A percentile compares a stretch with the other conserved stretches of the same genome.
Conservation (phyloP, 2,888 invertebrate genomes). For the Morpho helenor region DNA sequence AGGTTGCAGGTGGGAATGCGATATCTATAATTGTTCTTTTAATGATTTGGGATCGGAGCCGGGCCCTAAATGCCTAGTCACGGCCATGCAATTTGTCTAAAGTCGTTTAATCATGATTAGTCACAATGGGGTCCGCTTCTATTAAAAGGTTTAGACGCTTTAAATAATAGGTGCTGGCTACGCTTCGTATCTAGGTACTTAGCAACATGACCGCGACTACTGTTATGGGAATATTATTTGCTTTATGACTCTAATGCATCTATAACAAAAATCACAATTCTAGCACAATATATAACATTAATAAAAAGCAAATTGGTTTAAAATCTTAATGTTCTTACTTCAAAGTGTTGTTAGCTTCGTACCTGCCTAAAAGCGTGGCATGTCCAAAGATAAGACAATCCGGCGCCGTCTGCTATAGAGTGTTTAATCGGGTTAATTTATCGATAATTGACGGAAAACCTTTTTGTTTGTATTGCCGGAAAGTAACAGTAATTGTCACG, state of each 20-base stretch:
- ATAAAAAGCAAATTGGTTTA: constrained; percentile 72
- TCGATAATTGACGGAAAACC: constrained; percentile 79
- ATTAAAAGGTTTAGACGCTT: constrained; percentile 66
- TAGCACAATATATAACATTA: constrained; percentile 40
- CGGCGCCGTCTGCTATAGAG: constrained; percentile 73
- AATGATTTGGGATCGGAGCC: constrained; percentile 72
- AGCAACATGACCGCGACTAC: constrained; percentile 19
- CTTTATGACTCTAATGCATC: background rate
- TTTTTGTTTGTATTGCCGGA: constrained; percentile 78
- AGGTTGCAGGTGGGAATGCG: constrained; percentile 74
- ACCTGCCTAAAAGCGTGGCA: constrained; percentile 77
- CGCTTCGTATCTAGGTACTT: constrained; percentile 30
- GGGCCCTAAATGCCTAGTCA: constrained; percentile 74
- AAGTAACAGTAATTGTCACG: constrained; percentile 80
- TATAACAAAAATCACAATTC: background rate
- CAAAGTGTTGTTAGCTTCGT: constrained; percentile 55
- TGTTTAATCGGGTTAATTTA: constrained; percentile 79
- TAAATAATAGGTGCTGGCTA: constrained; percentile 54
- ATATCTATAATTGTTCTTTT: constrained; percentile 79
- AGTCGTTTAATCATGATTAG: constrained; percentile 79
- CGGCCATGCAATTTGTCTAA: constrained; percentile 78
- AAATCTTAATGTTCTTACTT: constrained; percentile 59
- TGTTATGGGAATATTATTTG: constrained; percentile 13
- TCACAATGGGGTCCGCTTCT: constrained; percentile 73
- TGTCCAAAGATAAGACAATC: constrained; percentile 69